Conservation (phyloP, 2,888 invertebrate genomes). For the Thymelicus lineola region DNA sequence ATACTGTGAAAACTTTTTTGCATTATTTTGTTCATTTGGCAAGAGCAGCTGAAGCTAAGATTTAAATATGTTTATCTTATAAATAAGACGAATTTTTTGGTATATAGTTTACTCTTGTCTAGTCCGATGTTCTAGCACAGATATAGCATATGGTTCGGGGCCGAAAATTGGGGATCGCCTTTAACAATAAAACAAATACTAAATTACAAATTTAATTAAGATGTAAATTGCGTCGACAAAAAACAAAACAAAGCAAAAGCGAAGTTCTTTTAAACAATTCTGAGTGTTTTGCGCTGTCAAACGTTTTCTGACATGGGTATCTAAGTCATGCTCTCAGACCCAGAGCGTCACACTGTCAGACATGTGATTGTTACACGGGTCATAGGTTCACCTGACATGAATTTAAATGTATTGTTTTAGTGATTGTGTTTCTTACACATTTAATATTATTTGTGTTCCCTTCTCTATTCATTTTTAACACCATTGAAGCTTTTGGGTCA, state of each 20-base stretch:
- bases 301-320: conserved; percentile 45
- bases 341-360: conserved; percentile 29
- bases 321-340: conserved; percentile 43
- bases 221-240: conserved; percentile 2
- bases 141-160: too few relatives aligned
- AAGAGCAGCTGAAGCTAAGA: too few relatives aligned
- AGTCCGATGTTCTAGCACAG: too few relatives aligned
- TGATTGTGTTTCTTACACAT: conserved; percentile 9
- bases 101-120: too few relatives aligned
- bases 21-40: too few relatives aligned
- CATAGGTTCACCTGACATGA: conserved; percentile 40
- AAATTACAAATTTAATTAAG: conserved; percentile 4
- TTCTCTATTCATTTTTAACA: neutral
- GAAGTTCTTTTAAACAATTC: conserved; percentile 60
- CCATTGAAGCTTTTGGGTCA: neutral
- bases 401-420: conserved; percentile 20
- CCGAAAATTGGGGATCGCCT: too few relatives aligned
- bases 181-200: neutral
- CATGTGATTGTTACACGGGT: conserved; percentile 34
- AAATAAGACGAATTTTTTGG: too few relatives aligned
- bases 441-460: too few relatives aligned
- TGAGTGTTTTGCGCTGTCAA: conserved; percentile 47
- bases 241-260: neutral
- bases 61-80: too few relatives aligned
- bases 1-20: too few relatives aligned